Percentiles rank a stretch among this genome's conserved stretches.
Conservation (phyloP, 2,113 vertebrate species). For the Prinia subflava region DNA sequence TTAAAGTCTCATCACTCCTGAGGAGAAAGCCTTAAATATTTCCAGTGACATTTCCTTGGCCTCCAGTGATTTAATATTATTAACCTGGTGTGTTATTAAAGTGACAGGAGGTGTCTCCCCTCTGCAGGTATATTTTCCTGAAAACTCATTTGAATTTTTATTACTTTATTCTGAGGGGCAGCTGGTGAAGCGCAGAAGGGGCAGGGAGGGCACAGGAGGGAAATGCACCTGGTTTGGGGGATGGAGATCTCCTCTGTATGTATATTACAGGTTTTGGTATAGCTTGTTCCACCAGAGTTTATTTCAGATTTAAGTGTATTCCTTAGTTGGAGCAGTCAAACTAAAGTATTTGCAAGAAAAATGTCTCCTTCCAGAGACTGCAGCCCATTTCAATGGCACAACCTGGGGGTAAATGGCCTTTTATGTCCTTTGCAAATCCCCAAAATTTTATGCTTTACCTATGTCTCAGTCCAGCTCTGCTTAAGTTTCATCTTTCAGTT, state of each 20-base stretch:
- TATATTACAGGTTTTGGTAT: background rate
- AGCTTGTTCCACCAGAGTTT: background rate
- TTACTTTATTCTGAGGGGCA: constrained; percentile 43
- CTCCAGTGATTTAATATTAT: constrained; percentile 48
- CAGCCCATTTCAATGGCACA: background rate
- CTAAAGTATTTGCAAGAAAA: background rate
- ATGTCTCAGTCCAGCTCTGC: background rate
- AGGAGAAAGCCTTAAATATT: constrained; percentile 27
- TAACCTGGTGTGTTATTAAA: constrained; percentile 51
- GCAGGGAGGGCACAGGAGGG: background rate
- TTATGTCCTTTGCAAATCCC: background rate
- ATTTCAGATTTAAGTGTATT: background rate
- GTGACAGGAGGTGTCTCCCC: constrained; percentile 34
- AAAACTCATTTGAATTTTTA: constrained; percentile 64
- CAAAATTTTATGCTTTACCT: background rate
- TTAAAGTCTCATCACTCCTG: background rate
- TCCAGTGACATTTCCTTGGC: constrained; percentile 48
- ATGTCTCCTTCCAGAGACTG: background rate
- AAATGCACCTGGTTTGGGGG: background rate
- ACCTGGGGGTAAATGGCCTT: background rate
- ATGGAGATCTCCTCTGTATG: background rate
- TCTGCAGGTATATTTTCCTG: background rate
- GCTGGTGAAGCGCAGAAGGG: background rate
- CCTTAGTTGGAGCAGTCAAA: background rate
- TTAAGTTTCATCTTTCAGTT: background rate